Conservation (phyloP, 1,140 invertebrate species). For the Zaprionus inermis region DNA sequence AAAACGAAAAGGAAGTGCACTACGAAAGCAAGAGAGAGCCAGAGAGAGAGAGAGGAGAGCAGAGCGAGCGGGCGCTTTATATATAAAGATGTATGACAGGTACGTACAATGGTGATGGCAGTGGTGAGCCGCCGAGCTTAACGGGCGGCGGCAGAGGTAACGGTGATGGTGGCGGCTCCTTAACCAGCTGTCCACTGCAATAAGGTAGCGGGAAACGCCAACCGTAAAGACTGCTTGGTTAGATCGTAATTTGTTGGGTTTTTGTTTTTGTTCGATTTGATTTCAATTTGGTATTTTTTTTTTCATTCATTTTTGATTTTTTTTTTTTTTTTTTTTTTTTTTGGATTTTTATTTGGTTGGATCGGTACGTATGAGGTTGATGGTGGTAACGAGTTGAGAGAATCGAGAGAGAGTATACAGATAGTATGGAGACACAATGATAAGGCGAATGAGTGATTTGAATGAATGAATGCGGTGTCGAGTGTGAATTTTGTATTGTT, state of each 20-base stretch:
- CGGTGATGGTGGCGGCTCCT: conserved; percentile 90
- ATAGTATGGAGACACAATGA: conserved; percentile 53
- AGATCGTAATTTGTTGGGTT: conserved; percentile 61
- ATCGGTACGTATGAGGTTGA: conserved; percentile 45
- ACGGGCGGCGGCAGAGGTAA: conserved; percentile 90
- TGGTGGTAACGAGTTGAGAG: conserved; percentile 43
- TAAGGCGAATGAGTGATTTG: conserved; percentile 36
- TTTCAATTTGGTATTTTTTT: conserved; percentile 21
- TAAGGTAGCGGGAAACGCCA: conserved; percentile 96
- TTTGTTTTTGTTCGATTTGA: conserved; percentile 30
- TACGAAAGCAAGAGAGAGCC: conserved; percentile 12
- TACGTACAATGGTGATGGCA: conserved; percentile 88
- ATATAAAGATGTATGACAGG: conserved; percentile 19
- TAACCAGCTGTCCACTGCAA: conserved; percentile 92
- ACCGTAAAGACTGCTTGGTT: conserved; percentile 93
- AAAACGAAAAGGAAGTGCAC: conserved; percentile 17
- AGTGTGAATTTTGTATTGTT: conserved; percentile 14
- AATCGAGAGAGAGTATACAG: conserved; percentile 57
- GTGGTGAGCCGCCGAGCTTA: conserved; percentile 88
- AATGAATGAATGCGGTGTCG: conserved; percentile 25
- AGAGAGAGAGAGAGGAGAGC: neutral
- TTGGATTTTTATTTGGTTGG: conserved; percentile 40
- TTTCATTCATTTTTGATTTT: conserved; percentile 21
- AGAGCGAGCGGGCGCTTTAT: conserved; percentile 8
- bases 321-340: conserved; percentile 10